phyloP scores from a whole-genome alignment of 2,888 invertebrate genomes.

The Oxystoma pomonae region DNA sequence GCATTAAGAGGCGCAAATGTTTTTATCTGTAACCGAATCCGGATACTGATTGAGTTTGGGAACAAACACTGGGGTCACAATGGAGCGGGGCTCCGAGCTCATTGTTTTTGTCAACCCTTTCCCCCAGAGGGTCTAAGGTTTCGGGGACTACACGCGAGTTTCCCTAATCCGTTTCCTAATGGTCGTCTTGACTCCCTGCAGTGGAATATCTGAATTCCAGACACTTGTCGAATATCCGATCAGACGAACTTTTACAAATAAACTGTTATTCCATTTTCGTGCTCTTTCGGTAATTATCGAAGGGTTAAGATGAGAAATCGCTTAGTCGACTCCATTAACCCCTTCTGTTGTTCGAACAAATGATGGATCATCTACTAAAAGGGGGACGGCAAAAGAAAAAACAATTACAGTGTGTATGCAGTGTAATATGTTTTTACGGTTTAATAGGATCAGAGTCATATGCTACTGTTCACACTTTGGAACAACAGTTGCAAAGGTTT shows the following conservation, averaged over 20 bases:
- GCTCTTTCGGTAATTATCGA: conserved; percentile 16
- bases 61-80: background rate
- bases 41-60: background rate
- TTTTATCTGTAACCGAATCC: background rate
- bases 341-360: background rate
- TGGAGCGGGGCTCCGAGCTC: background rate
- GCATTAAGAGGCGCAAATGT: background rate
- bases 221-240: conserved; percentile 26
- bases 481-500: background rate
- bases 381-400: background rate
- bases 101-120: background rate
- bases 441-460: background rate
- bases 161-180: background rate
- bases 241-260: conserved; percentile 25
- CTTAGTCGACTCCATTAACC: conserved; percentile 1
- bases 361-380: background rate
- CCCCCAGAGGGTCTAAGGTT: background rate
- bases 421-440: background rate
- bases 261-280: conserved; percentile 19
- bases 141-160: background rate
- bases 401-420: background rate
- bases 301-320: conserved; percentile 4
- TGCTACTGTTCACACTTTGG: background rate
- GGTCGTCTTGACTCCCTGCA: background rate
- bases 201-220: conserved; percentile 18